Base-by-base conservation (phyloP, 2,888 invertebrate genomes). In the Caenorhabditis sp. region DNA sequence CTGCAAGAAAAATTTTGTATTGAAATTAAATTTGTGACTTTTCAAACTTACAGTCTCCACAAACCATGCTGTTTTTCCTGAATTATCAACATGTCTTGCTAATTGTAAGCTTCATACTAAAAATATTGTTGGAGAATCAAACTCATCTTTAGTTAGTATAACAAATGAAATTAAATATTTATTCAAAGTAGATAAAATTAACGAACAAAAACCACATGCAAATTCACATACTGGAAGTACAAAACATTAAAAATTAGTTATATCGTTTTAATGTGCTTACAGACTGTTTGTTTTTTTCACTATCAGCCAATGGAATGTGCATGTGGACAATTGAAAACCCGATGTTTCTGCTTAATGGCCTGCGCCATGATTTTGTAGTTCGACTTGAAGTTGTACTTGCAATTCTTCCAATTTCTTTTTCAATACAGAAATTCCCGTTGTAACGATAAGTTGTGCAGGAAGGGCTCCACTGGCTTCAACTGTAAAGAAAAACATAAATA, bases 361-460 rank as follows among this genome's bases (percentile, higher is more conserved):
- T 19, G 63, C 58, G 0, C 67, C 70, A 27, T 71, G 70, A n/a
- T 59, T 55, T 26, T 55, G 50, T n/a, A 70, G 62, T 27, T 76
- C 75, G 2, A 8, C 55, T 10, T 66, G 55, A 5, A 76, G 66
- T 8, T 66, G 66, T 49, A 24, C 26, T 89, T 97, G 96, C 51
- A 99, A 91, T 90, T 97, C 96, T 37, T 94, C 93, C 27, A 99
- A 90, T 90, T 99, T 99, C 88, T 94, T 95, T 89, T 96, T 97
- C 51, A 99, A 90, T 66, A 94, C 93, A 43, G 93, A 92, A 31
- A 97, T 93, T 0, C 96, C 97, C 92, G 95, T 95, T 81, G 94
- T 91, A 0, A 99, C 95, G 84, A 99, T 97, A 88, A 94, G 97
- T 89, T 97, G 96, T 0, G 99, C 97, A 87, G 93, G 93, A 4